phyloP scores from a whole-genome alignment of 2,797 vertebrate species.

The Liparis tanakae region DNA sequence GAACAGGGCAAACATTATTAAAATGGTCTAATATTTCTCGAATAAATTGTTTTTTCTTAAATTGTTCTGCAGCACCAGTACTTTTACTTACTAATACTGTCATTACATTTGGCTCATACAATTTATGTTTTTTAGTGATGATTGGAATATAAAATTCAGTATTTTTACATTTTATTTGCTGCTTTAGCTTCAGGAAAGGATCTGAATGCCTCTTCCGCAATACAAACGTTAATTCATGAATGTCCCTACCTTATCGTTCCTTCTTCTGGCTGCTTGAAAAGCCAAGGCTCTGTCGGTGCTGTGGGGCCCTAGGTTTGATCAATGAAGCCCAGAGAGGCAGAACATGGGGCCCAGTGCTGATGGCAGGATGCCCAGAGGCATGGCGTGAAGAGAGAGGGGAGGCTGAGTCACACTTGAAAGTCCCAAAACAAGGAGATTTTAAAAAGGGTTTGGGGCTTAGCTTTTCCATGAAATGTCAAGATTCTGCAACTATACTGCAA shows the following conservation, averaged over 20 bases:
- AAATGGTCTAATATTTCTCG: background rate
- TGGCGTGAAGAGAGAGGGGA: conserved; percentile 34
- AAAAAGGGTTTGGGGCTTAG: conserved; percentile 40
- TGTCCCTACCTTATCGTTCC: conserved; percentile 16
- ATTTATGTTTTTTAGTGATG: background rate
- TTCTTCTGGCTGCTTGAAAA: conserved; percentile 17
- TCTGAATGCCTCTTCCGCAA: conserved; percentile 18
- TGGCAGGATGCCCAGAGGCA: conserved; percentile 72
- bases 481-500: conserved; percentile 11
- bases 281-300: conserved; percentile 45
- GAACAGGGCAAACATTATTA: background rate
- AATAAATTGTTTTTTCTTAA: background rate
- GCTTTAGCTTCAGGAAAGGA: background rate
- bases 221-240: background rate
- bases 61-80: background rate
- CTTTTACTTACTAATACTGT: background rate
- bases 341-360: conserved; percentile 55
- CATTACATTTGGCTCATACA: background rate
- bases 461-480: conserved; percentile 46
- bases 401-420: conserved; percentile 57
- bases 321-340: conserved; percentile 62
- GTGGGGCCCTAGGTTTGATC: conserved; percentile 67
- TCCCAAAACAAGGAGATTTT: conserved; percentile 51
- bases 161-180: background rate
- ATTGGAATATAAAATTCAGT: background rate